Evolutionary conservation across 2,113 vertebrate genomes (phyloP), one percentile per base, ranked within the genome.

Genomic region (Anseranas semipalmata): DNA sequence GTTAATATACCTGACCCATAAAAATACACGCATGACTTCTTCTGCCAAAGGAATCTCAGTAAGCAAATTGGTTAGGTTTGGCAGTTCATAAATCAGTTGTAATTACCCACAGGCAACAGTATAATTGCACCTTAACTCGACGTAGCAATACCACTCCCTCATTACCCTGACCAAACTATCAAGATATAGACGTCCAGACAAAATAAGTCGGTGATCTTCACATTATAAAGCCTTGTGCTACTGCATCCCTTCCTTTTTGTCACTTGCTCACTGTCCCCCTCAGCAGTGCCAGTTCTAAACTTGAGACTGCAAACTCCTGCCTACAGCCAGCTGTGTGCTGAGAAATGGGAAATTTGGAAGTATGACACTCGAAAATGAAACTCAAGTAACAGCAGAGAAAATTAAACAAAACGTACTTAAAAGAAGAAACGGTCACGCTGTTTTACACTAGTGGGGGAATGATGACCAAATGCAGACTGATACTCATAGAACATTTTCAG

Each of bases 301-400:
- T 89, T 0, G 2, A 78, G 83, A 17, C 76, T 87, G 83, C 70
- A 50, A 58, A 66, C 76, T 33, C 85, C n/a, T 72, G 94, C 75
- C 86, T 81, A 81, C 28, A 87, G 72, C 68, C 83, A 95, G 90
- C 79, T 89, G 91, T 67, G 90, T 70, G 81, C 60, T 1, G 10
- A 62, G 83, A 65, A 41, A 81, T 48, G 76, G 71, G 90, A 84
- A 90, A 91, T 67, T 12, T 52, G 83, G 90, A 86, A 10, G 1
- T 25, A 79, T 21, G 55, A 83, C 63, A 21, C 76, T 71, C 60
- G 50, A 66, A 87, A 84, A 78, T 37, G 48, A 84, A 92, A 94
- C 77, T 93, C 86, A 62, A 96, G 67, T 70, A 84, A 93, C 89
- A 95, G 79, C 65, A 89, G 63, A 92, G 75, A 89, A 87, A 96